Conservation (phyloP, 2,888 invertebrate species). For the Amphipoea oculea region DNA sequence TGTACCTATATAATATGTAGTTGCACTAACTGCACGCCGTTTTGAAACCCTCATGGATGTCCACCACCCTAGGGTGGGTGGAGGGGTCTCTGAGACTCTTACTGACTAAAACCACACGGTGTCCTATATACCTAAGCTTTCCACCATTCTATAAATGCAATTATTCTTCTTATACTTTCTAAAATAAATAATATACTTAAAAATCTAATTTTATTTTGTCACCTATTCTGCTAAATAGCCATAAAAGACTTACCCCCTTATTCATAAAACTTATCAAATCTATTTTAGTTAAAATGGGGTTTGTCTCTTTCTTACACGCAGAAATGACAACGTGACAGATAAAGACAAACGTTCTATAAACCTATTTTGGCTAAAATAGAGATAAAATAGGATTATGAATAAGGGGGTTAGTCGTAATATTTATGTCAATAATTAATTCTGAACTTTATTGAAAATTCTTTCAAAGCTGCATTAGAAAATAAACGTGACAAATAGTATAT, state of each 20-base stretch:
- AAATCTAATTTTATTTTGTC: background rate
- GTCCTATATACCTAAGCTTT: background rate
- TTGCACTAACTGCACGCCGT: background rate
- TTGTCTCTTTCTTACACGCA: too few species aligned
- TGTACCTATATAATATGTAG: background rate
- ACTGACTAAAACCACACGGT: too few species aligned
- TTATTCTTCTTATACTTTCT: background rate
- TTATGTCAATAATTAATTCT: constrained; percentile 32
- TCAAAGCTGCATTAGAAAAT: constrained; percentile 36
- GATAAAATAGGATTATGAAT: too few species aligned
- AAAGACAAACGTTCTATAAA: too few species aligned
- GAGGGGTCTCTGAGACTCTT: too few species aligned
- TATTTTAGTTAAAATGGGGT: too few species aligned
- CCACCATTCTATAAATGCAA: background rate
- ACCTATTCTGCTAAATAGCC: background rate
- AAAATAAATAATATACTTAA: constrained; percentile 1
- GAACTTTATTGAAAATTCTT: constrained; percentile 32
- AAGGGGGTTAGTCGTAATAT: background rate
- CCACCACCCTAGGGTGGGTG: too few species aligned
- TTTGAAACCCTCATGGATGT: too few species aligned
- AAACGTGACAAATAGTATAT: constrained; percentile 40
- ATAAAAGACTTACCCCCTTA: constrained; percentile 9
- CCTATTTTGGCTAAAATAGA: too few species aligned
- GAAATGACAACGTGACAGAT: too few species aligned
- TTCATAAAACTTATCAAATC: too few species aligned